Conservation (phyloP, 2,888 invertebrate species). For the Ypsolopha sequella region DNA sequence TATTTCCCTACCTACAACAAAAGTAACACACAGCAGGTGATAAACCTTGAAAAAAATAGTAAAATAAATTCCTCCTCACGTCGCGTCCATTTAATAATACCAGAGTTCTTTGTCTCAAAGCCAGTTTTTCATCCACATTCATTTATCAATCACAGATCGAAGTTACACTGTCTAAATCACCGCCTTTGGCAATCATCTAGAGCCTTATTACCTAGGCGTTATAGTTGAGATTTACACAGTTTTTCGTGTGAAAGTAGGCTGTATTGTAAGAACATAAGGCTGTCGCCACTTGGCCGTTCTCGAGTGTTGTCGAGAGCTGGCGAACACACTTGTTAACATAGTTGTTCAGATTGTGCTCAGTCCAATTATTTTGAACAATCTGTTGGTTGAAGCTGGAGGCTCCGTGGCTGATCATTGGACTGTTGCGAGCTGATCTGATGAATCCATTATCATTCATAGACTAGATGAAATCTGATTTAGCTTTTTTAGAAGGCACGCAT, state of each 20-base stretch:
- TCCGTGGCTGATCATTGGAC: too few species aligned
- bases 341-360: neutral
- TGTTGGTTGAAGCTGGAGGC: neutral
- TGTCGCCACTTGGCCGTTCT: neutral
- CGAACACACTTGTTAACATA: neutral
- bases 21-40: too few species aligned
- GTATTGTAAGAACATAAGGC: neutral
- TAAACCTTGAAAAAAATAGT: too few species aligned
- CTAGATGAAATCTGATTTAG: too few species aligned
- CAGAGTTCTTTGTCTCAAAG: neutral
- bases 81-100: neutral
- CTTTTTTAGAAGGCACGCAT: too few species aligned
- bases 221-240: too few species aligned
- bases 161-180: neutral
- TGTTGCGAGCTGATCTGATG: too few species aligned
- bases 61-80: too few species aligned
- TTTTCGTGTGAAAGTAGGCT: neutral
- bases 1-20: too few species aligned
- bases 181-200: neutral
- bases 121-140: neutral
- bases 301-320: neutral
- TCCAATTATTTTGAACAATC: conserved; percentile 1
- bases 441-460: too few species aligned
- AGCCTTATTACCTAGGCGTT: neutral
- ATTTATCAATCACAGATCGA: conserved; percentile 1